A percentile compares a stretch with the other conserved stretches of the same genome.
Evolutionary conservation across 2,113 vertebrate genomes (phyloP).

Genomic region (Procavia capensis): DNA sequence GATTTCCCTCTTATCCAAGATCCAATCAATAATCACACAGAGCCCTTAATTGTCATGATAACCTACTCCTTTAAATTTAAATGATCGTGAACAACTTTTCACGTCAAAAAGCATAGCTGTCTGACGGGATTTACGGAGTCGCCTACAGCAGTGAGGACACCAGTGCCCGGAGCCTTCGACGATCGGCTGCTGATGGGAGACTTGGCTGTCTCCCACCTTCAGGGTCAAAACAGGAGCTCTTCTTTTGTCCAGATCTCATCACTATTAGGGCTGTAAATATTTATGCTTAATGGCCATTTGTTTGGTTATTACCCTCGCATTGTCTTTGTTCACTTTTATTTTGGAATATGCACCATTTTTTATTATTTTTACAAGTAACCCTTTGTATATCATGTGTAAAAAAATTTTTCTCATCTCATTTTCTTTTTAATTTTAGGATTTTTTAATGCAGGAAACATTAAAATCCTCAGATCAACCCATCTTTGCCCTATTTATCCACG

Average conservation of each 20-base stretch:
- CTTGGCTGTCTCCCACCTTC: not conserved
- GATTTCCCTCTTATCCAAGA: conserved; percentile 39
- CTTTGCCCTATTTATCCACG: not conserved
- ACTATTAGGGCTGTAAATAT: fast-evolving
- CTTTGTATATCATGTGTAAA: fast-evolving
- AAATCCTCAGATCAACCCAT: not conserved
- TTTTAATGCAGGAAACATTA: not conserved
- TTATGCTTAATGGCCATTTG: not conserved
- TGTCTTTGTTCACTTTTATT: not conserved
- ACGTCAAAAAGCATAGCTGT: not conserved
- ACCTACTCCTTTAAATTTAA: conserved; percentile 63
- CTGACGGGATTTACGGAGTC: not conserved
- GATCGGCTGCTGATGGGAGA: no score
- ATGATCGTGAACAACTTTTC: conserved; percentile 52
- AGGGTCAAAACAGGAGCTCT: not conserved
- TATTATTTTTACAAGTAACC: not conserved
- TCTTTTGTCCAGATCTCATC: not conserved
- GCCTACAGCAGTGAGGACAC: not conserved
- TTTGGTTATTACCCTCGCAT: not conserved
- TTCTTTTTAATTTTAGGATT: not conserved
- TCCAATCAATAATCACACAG: conserved; percentile 27
- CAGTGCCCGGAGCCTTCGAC: not conserved
- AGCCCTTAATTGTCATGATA: conserved; percentile 55
- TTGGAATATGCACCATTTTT: not conserved
- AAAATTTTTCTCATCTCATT: not conserved